Conservation (phyloP, 2,113 vertebrate species). For the Clarias magur region DNA sequence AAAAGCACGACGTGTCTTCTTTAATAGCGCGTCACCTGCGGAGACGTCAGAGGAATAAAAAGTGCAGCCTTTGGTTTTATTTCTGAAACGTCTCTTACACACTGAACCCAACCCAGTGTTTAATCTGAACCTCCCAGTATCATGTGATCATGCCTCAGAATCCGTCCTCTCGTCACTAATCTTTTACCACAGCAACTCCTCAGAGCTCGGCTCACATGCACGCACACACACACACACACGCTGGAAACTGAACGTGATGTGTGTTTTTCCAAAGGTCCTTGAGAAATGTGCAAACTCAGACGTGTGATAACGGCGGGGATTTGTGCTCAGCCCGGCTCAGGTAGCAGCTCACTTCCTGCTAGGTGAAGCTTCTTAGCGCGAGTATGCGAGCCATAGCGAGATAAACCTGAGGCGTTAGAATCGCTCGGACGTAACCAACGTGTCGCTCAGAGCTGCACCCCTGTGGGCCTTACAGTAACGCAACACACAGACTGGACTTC, state of each 20-base stretch:
- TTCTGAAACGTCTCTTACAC: not conserved
- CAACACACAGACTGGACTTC: not conserved
- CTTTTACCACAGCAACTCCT: not conserved
- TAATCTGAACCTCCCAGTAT: not conserved
- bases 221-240: too few species aligned
- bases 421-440: not conserved
- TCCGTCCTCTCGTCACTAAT: not conserved
- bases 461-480: not conserved
- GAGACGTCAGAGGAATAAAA: too few species aligned
- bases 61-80: not conserved
- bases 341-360: constrained; percentile 31
- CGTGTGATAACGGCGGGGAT: constrained; percentile 3
- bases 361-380: not conserved
- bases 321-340: not conserved
- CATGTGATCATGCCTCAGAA: not conserved
- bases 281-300: not conserved
- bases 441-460: not conserved
- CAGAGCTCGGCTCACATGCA: not conserved
- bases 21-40: too few species aligned
- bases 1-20: too few species aligned
- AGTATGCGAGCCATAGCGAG: not conserved
- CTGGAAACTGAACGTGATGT: not conserved
- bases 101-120: not conserved
- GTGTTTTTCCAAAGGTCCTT: constrained; percentile 11
- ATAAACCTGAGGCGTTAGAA: not conserved